Evolutionary conservation across 1,140 invertebrate species (phyloP).

Genomic region (Polyergus mexicanus): DNA sequence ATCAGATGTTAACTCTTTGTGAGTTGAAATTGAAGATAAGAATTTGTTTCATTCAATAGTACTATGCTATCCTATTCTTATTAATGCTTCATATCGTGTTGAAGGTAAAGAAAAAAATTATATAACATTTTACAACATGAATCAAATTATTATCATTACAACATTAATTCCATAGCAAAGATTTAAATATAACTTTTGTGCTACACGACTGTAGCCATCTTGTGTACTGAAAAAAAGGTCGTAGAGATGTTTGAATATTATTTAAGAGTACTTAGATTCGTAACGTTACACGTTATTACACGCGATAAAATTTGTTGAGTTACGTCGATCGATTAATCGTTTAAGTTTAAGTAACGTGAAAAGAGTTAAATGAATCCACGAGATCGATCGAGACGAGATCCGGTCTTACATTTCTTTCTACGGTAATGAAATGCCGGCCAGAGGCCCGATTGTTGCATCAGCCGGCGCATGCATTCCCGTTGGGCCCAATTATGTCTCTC

Average conservation of each 20-base stretch:
- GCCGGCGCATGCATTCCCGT: constrained; percentile 57
- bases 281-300: no score
- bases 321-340: background rate
- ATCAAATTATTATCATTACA: no score
- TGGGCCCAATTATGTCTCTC: constrained; percentile 64
- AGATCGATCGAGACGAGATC: constrained; percentile 14
- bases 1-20: background rate
- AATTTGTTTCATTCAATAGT: background rate
- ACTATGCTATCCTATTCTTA: background rate
- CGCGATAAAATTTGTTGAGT: background rate
- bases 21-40: background rate
- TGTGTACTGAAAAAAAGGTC: background rate
- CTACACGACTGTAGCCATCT: background rate
- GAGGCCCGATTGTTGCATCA: constrained; percentile 69
- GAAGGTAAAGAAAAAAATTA: background rate
- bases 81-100: background rate
- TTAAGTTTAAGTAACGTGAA: background rate
- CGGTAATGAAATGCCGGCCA: constrained; percentile 59
- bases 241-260: background rate
- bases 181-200: background rate
- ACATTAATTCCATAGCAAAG: background rate
- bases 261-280: background rate
- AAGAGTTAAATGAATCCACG: constrained; percentile 16
- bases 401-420: constrained; percentile 36
- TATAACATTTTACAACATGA: background rate